Base-by-base conservation (phyloP, 2,888 invertebrate genomes). In the Platycheirus albimanus region DNA sequence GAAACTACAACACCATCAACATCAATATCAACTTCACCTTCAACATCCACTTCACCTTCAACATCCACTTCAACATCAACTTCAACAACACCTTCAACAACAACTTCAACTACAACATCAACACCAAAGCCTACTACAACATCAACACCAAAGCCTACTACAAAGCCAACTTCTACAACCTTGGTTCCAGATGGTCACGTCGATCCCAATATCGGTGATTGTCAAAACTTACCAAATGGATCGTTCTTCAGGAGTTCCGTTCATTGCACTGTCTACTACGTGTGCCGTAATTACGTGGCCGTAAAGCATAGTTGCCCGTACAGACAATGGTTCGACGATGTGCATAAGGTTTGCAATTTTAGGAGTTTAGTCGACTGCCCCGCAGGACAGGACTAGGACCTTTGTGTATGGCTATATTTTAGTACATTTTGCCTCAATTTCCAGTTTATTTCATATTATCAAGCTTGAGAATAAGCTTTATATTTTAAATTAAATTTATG, bases 311-410 rank as follows among this genome's bases (percentile, higher is more conserved):
- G 67, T 11, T 85, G 85, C 17, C 58, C 72, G 7, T 7, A 4
- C 1, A 51, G 54, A 0, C 76, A 75, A 45, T 86, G 84, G 85
- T 86, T 80, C 11, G 80, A 86, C 24, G 58, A 78, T 19, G 38
- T 28, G 0, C 7, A 6, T 1, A 84, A 47, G 38, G 78, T 81
- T 0, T 86, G 86, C 41, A 84, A 86, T 47, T 84, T 77, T 17
- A 66, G 28, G 2, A 11, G 20, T n/a, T 7, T 43, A 3, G 85
- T 86, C 5, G 7, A 45, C 10, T 69, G 86, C 38, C 61, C 67
- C 5, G n/a, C 78, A 1, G 30, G 13, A 24, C 11, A 11, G 33
- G 49, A 49, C 8, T 49, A 49, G 49, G n/a, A n/a, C 24, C 5
- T 24, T 24, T 24, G 24, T n/a, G n/a, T n/a, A n/a, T n/a, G n/a